phyloP scores from a whole-genome alignment of 2,888 invertebrate species.

The Adelphocoris suturalis region DNA sequence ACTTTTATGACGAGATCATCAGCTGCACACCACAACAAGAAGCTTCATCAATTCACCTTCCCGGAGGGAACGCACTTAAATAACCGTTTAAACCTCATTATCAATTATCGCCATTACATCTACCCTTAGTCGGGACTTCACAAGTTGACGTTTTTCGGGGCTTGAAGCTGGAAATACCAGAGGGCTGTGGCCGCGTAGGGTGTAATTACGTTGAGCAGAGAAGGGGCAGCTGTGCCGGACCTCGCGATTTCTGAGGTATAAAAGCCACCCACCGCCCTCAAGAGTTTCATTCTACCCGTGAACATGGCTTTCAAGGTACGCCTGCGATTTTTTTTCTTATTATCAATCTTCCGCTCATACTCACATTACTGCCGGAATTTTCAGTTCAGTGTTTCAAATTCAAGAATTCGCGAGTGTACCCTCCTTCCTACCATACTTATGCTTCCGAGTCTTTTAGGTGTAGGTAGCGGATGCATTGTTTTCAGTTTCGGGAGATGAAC shows the following conservation, averaged over 20 bases:
- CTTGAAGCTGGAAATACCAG: neutral
- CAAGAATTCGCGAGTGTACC: neutral
- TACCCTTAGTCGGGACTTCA: too few species aligned
- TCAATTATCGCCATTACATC: neutral
- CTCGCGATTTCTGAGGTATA: neutral
- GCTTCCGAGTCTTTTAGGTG: too few species aligned
- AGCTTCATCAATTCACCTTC: too few species aligned
- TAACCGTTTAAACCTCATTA: neutral
- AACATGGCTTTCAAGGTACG: slow-evolving; percentile 25
- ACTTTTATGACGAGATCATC: too few species aligned
- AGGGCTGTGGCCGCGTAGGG: neutral
- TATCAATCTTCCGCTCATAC: too few species aligned
- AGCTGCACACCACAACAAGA: too few species aligned
- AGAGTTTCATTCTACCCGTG: neutral
- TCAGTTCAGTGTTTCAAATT: neutral
- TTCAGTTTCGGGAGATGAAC: too few species aligned
- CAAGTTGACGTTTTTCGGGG: neutral
- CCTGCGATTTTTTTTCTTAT: too few species aligned
- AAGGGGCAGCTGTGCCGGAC: neutral
- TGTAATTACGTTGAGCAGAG: neutral
- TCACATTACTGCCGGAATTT: neutral
- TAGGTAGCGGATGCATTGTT: too few species aligned
- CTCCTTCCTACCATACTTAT: neutral
- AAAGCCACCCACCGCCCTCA: neutral
- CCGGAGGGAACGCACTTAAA: too few species aligned